These are phyloP conservation scores for Serinus canaria DNA, from an alignment of 2,113 vertebrate species.

Conservation along the genomic window DNA sequence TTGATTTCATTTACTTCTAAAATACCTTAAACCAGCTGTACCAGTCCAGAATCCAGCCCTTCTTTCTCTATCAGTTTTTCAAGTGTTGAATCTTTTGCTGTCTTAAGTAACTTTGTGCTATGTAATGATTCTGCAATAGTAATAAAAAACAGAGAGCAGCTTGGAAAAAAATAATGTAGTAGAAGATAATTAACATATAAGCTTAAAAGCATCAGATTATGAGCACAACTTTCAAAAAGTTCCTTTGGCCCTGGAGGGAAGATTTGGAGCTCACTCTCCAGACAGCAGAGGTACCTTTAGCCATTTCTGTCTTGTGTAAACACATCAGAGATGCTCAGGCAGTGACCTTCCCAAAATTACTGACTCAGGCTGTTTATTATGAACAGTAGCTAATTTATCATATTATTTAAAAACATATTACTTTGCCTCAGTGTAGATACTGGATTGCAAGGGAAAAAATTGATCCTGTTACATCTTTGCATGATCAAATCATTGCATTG, in stretches of 20 bases:
- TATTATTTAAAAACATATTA: background rate
- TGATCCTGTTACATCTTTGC: background rate
- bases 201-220: background rate
- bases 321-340: background rate
- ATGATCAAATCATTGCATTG: background rate
- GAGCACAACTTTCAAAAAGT: background rate
- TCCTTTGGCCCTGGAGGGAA: background rate
- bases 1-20: conserved; percentile 83
- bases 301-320: background rate
- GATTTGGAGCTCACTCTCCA: background rate
- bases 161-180: background rate
- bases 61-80: conserved; percentile 43
- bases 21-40: conserved; percentile 82
- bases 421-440: background rate
- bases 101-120: conserved; percentile 25
- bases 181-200: conserved; percentile 23
- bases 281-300: background rate
- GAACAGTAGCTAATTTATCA: background rate
- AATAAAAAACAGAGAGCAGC: conserved; percentile 38
- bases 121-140: background rate
- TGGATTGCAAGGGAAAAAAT: background rate
- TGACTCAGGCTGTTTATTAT: background rate
- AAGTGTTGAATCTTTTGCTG: conserved; percentile 34
- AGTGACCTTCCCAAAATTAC: background rate
- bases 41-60: conserved; percentile 66